Base-by-base conservation (phyloP, 2,113 vertebrate species). In the Petromus typicus region DNA sequence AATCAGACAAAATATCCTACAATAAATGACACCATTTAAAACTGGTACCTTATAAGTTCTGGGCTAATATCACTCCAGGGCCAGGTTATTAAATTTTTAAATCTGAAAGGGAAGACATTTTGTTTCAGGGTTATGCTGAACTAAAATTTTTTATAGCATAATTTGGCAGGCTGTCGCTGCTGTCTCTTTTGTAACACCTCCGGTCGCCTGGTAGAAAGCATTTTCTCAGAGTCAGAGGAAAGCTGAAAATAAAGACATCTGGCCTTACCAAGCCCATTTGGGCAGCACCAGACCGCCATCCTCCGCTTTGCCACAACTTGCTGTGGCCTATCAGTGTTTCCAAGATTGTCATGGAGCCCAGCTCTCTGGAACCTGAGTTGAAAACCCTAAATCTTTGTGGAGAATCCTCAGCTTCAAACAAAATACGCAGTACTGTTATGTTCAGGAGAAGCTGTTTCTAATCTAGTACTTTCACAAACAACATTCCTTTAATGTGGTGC, bases 391-490 rank as follows among this genome's bases (percentile, higher is more conserved):
- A 95, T 69, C 83, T 92, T 80, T 86, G 66, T 71, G 82, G 86
- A 96, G 86, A 97, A 96, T 45, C 51, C 37, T 25, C 66, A 67
- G 63, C 86, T 93, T 96, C 89, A 94, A 90, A 92, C 61, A 91
- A 94, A 79, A 59, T 71, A 91, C 89, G 87, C 54, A 73, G 89
- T 40, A 64, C 67, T 86, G 48, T 73, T 0, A 40, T 69, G n/a
- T 69, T 2, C 0, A 30, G 91, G 87, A 45, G 90, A 97, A 95
- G 32, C 81, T 93, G 96, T 95, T 97, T 96, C 43, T 8, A 75
- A 92, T 85, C 61, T 92, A 92, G 57, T 82, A 2, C n/a, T 98
- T 97, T 96, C 93, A 93, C 96, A 98, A 98, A 96, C 84, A 95
- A 23, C 84, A 61, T 97, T 97, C 91, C 75, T 61, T 88, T 97